Percentiles rank a stretch among this genome's conserved stretches.
These are phyloP conservation scores for Campoletis raptor DNA, from an alignment of 2,888 invertebrate species.

Conservation along the genomic window DNA sequence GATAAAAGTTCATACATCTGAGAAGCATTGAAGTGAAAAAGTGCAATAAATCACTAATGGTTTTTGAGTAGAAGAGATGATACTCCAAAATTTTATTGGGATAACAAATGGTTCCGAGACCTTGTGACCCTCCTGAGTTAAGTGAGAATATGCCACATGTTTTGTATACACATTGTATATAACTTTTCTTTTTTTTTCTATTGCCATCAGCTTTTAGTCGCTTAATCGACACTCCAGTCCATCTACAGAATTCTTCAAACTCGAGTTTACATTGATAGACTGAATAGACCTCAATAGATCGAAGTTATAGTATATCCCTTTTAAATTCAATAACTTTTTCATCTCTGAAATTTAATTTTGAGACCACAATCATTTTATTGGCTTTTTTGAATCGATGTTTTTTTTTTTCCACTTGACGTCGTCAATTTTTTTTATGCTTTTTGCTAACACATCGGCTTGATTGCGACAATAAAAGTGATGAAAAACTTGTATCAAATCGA, in stretches of 20 bases:
- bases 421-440: background rate
- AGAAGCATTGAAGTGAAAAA: background rate
- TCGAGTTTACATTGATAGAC: background rate
- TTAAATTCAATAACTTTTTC: slow-evolving; percentile 3
- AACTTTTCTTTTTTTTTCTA: background rate
- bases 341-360: background rate
- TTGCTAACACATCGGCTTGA: background rate
- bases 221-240: slow-evolving; percentile 27
- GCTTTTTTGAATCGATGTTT: background rate
- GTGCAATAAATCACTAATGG: background rate
- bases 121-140: background rate
- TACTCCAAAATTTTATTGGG: slow-evolving; percentile 1
- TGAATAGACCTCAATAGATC: background rate
- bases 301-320: background rate
- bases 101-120: background rate
- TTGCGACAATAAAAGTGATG: background rate
- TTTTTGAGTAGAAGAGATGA: background rate
- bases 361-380: background rate
- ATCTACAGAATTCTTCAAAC: slow-evolving; percentile 8
- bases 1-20: slow-evolving; percentile 6
- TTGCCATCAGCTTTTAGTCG: slow-evolving; percentile 15
- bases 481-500: background rate
- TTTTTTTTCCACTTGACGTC: background rate
- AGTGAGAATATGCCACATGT: slow-evolving; percentile 1
- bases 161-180: slow-evolving; percentile 7